Evolutionary conservation across 2,888 invertebrate species (phyloP).

Genomic region (Troides aeacus): DNA sequence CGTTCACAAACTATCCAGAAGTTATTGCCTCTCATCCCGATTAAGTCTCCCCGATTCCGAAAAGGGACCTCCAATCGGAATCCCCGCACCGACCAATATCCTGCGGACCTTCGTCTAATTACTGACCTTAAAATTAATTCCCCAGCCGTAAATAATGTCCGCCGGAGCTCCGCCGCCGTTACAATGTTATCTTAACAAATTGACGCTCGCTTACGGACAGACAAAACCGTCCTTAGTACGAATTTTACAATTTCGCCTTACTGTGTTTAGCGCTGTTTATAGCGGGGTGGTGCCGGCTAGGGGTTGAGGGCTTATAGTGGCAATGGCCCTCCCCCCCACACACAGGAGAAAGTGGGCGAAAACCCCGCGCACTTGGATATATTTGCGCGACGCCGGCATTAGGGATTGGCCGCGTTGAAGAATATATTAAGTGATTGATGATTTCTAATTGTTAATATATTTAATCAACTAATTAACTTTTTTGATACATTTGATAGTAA

Average conservation of each 20-base stretch:
- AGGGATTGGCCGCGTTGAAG: constrained; percentile 17
- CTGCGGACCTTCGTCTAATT: constrained; percentile 47
- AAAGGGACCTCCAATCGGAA: constrained; percentile 20
- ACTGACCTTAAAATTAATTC: constrained; percentile 57
- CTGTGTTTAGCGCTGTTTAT: constrained; percentile 75
- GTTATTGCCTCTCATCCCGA: constrained; percentile 23
- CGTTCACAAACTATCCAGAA: constrained; percentile 25
- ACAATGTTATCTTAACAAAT: constrained; percentile 75
- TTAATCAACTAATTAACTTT: no score
- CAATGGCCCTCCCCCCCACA: constrained; percentile 64
- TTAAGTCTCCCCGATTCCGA: constrained; percentile 10
- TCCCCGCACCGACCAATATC: constrained; percentile 41
- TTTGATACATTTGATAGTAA: no score
- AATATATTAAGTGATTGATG: constrained; percentile 15
- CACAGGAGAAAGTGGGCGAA: constrained; percentile 62
- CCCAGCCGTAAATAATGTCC: constrained; percentile 61
- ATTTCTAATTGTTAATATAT: no score
- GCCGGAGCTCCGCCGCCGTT: constrained; percentile 33
- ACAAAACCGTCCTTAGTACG: constrained; percentile 50
- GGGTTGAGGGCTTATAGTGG: constrained; percentile 57
- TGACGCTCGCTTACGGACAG: constrained; percentile 60
- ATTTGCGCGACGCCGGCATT: constrained; percentile 63
- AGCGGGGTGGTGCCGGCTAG: constrained; percentile 47
- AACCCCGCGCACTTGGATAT: constrained; percentile 72
- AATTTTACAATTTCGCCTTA: constrained; percentile 74